Evolutionary conservation across 2,888 invertebrate genomes (phyloP), one percentile per base, ranked within the genome.

Genomic region (Orthosia gothica): DNA sequence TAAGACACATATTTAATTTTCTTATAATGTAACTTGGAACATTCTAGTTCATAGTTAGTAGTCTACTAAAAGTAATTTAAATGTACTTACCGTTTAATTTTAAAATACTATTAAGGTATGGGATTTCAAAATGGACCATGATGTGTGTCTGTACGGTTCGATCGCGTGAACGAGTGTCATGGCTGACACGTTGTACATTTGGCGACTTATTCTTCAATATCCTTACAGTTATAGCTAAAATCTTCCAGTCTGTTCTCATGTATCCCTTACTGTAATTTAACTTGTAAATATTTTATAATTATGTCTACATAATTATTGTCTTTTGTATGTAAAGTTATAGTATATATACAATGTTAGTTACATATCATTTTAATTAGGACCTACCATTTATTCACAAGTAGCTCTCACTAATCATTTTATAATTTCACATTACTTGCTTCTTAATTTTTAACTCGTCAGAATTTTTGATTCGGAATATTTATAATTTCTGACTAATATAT

Each of bases 291-390:
- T 85, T 87, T 84, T 80, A 32, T 87, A 87, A 78, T 79, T 79
- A 67, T 81, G 63, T 84, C 83, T 84, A 80, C 76, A 81, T 82
- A 76, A 79, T 82, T 68, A 75, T 70, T 74, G 68, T 85, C 76
- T 81, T 79, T 82, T 81, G 76, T 84, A 87, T 82, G 68, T 85
- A 82, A 79, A 86, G 68, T 80, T 68, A 81, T 76, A 52, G 52
- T 84, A 83, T 82, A 81, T 83, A 81, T 81, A 88, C 89, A 92
- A 88, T 88, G 90, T 91, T 91, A 84, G 84, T 90, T 84, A 94
- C 95, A 95, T 95, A 94, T 95, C 94, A 95, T 94, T 94, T 95
- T 92, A 66, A 89, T 89, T 94, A 94, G 93, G 78, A 88, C 87
- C 89, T 89, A 80, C 81, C 80, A 87, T 82, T 81, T 73, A 81